A percentile compares a stretch with the other conserved stretches of the same genome.
phyloP scores from a whole-genome alignment of 1,140 invertebrate genomes.

The Cecropterus lyciades region DNA sequence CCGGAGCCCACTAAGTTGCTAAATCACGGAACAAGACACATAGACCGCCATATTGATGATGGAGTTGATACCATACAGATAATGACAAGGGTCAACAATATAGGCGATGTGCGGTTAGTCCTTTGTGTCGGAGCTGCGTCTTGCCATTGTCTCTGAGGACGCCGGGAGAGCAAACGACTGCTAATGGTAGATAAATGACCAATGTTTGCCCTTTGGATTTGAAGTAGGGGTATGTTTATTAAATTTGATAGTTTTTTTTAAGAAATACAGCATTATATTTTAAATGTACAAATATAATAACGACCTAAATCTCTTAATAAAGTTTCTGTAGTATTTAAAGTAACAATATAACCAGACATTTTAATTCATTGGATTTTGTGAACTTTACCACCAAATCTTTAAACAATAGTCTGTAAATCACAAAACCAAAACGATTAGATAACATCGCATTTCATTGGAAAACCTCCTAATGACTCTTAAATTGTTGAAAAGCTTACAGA shows the following conservation, averaged over 20 bases:
- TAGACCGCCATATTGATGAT: conserved; percentile 38
- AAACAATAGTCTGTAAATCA: neutral
- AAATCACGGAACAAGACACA: conserved; percentile 40
- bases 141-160: neutral
- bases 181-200: conserved; percentile 3
- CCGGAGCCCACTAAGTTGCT: conserved; percentile 16
- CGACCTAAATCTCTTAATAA: too few relatives aligned
- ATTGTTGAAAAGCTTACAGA: conserved; percentile 19
- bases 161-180: neutral
- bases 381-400: neutral
- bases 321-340: too few relatives aligned
- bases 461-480: conserved; percentile 14
- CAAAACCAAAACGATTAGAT: conserved; percentile 6
- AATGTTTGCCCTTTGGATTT: neutral
- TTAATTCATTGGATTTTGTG: neutral
- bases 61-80: too few relatives aligned
- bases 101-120: conserved; percentile 26
- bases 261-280: too few relatives aligned
- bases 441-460: conserved; percentile 9
- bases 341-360: too few relatives aligned
- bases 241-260: too few relatives aligned
- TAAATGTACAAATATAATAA: too few relatives aligned
- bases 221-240: too few relatives aligned
- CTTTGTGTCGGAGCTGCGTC: conserved; percentile 24
- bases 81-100: conserved; percentile 43